A percentile compares a stretch with the other conserved stretches of the same genome.
phyloP scores from a whole-genome alignment of 2,113 vertebrate species.

The Syrmaticus mikado region DNA sequence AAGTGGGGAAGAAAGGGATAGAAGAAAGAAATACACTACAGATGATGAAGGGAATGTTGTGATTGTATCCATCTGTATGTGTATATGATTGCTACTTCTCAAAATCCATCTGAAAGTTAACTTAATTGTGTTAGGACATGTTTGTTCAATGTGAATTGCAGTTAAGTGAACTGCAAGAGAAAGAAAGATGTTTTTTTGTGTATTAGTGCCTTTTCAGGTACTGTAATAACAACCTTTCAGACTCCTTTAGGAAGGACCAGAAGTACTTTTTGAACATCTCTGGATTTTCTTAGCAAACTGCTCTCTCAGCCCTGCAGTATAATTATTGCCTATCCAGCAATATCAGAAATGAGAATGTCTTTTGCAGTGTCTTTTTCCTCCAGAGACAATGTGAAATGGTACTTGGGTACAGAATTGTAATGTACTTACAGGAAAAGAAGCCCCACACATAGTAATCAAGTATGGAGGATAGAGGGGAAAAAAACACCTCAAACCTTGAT shows the following conservation, averaged over 20 bases:
- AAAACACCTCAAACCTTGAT: not conserved
- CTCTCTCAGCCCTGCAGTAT: not conserved
- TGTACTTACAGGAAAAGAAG: not conserved
- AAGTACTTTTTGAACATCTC: conserved; percentile 22
- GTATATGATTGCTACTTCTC: not conserved
- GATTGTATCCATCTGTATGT: not conserved
- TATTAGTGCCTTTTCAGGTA: not conserved
- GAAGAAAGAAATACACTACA: not conserved
- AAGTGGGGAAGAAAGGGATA: not conserved
- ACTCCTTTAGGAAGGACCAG: not conserved
- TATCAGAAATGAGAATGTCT: conserved; percentile 29
- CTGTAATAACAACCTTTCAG: not conserved
- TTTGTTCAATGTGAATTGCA: not conserved
- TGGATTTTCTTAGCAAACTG: conserved; percentile 21
- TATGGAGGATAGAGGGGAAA: not conserved
- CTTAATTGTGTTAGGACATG: not conserved
- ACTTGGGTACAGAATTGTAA: not conserved
- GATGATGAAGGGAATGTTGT: not conserved
- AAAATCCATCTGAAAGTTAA: not conserved
- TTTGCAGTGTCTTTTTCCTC: not conserved
- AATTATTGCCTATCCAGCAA: conserved; percentile 45
- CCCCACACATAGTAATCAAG: not conserved
- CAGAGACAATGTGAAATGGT: not conserved
- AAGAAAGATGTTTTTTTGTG: not conserved
- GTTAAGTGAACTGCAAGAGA: not conserved